These are phyloP conservation scores for Galaxea fascicularis DNA, from an alignment of 92 coral and sea anemone species.

Conservation along the genomic window DNA sequence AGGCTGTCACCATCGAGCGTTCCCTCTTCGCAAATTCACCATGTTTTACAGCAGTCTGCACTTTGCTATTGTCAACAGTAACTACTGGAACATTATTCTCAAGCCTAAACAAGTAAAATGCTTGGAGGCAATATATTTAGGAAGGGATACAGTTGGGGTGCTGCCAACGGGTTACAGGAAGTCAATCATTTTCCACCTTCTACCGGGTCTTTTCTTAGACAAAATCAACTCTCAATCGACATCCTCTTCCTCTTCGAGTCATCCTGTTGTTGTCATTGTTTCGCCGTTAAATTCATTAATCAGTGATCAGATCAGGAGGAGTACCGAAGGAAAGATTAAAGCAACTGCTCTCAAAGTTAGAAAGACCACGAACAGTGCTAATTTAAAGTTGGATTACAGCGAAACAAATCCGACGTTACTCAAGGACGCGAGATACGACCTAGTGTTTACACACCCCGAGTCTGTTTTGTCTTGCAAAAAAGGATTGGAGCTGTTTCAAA, in stretches of 20 bases:
- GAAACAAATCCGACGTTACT: neutral
- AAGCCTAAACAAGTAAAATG: constrained; percentile 56
- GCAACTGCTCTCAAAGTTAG: neutral
- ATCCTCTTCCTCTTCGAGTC: neutral
- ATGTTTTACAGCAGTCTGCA: constrained; percentile 55
- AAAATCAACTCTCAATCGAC: constrained; percentile 25
- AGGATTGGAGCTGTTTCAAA: too few relatives aligned
- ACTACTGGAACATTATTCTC: constrained; percentile 42
- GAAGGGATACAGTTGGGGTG: too few relatives aligned
- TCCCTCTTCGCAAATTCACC: neutral
- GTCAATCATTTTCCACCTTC: too few relatives aligned
- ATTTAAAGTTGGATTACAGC: neutral
- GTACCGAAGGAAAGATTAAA: neutral
- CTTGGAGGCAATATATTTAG: too few relatives aligned
- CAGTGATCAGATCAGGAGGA: neutral
- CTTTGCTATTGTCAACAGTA: constrained; percentile 42
- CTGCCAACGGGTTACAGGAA: too few relatives aligned
- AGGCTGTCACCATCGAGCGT: constrained; percentile 5
- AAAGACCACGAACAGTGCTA: neutral
- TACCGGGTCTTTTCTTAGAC: constrained; percentile 44
- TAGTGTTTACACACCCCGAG: neutral
- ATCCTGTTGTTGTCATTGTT: constrained; percentile 10
- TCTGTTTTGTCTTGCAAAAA: too few relatives aligned
- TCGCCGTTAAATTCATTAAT: neutral
- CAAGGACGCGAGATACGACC: neutral